Percentiles rank a stretch among this genome's conserved stretches.
Evolutionary conservation across 2,113 vertebrate genomes (phyloP).

Genomic region (Tiliqua scincoides): DNA sequence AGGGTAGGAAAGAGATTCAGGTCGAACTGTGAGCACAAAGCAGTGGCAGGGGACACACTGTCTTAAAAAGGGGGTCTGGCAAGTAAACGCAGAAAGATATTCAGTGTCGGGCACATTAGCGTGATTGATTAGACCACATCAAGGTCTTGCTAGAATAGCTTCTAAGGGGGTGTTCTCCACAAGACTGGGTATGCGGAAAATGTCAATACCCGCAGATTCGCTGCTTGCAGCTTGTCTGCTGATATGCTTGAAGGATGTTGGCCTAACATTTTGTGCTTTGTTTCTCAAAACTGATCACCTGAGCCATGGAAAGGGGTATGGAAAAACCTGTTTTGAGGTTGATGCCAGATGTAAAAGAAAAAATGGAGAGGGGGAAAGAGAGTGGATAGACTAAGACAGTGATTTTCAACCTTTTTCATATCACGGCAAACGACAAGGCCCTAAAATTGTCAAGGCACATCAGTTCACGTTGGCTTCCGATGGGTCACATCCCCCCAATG

Average conservation of each 20-base stretch:
- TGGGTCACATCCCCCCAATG: too few relatives aligned
- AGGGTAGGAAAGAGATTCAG: not conserved
- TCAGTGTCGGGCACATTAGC: not conserved
- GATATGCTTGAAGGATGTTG: not conserved
- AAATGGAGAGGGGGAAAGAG: too few relatives aligned
- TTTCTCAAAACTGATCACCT: not conserved
- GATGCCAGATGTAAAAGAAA: not conserved
- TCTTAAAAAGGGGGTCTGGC: not conserved
- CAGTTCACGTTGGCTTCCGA: too few relatives aligned
- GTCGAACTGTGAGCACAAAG: not conserved
- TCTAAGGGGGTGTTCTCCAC: not conserved
- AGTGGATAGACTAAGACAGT: too few relatives aligned
- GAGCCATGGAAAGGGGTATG: not conserved
- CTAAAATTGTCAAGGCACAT: too few relatives aligned
- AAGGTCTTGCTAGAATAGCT: constrained; percentile 1
- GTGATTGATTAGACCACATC: constrained; percentile 18
- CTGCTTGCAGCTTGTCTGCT: not conserved
- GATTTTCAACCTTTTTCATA: too few relatives aligned
- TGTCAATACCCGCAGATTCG: not conserved
- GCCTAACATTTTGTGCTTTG: not conserved
- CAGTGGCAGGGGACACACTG: not conserved
- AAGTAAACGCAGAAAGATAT: not conserved
- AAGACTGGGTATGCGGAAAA: not conserved
- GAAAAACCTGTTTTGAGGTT: not conserved
- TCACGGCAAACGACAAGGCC: too few relatives aligned